These are phyloP conservation scores for Formicarius rufipectus DNA, from an alignment of 2,113 vertebrate species.

Conservation along the genomic window DNA sequence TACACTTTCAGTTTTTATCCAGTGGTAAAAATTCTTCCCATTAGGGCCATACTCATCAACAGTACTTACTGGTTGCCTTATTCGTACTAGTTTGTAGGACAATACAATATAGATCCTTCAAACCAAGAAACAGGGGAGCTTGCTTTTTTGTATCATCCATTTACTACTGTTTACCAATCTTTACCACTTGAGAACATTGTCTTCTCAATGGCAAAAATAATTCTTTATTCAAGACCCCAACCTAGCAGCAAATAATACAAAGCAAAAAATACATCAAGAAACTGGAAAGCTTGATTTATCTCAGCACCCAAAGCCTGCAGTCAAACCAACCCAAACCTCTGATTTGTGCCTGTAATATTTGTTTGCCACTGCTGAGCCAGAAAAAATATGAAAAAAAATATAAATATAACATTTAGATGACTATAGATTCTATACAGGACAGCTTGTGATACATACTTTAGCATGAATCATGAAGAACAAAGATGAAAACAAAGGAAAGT, in stretches of 20 bases:
- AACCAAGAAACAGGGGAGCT: neutral
- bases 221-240: neutral
- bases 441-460: neutral
- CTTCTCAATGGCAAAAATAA: neutral
- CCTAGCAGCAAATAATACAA: neutral
- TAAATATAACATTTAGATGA: neutral
- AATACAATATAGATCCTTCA: neutral
- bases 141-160: neutral
- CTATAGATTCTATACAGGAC: neutral
- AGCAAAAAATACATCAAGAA: neutral
- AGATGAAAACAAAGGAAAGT: neutral
- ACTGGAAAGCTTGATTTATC: neutral
- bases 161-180: neutral
- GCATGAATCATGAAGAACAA: neutral
- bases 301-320: neutral
- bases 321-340: neutral
- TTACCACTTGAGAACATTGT: neutral
- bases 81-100: neutral
- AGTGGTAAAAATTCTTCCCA: neutral
- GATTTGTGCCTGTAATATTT: neutral
- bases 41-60: neutral
- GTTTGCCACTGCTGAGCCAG: neutral
- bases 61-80: neutral
- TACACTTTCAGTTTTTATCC: neutral
- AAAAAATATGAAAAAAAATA: rapidly evolving